Evolutionary conservation across 1,140 invertebrate genomes (phyloP).

Genomic region (Drosophila trapezifrons): DNA sequence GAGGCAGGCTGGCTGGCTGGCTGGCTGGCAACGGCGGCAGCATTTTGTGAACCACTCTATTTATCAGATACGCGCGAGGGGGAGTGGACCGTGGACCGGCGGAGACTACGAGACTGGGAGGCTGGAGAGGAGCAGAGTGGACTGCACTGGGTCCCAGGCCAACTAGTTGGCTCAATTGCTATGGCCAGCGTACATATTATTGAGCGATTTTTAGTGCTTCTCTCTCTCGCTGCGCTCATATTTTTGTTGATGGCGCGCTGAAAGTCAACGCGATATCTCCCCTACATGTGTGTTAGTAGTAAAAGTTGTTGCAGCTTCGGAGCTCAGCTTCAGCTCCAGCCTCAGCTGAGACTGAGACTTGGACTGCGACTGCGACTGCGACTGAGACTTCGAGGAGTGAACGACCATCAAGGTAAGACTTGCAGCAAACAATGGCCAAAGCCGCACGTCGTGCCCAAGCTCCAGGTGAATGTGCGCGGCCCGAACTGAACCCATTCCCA

Average conservation of each 20-base stretch:
- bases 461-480: conserved; percentile 75
- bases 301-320: conserved; percentile 72
- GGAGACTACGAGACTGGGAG: not conserved
- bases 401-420: conserved; percentile 81
- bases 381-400: conserved; percentile 52
- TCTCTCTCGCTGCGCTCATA: conserved; percentile 62
- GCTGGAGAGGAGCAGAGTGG: not conserved
- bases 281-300: conserved; percentile 77
- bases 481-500: conserved; percentile 32
- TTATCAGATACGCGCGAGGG: conserved; percentile 71
- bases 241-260: conserved; percentile 82
- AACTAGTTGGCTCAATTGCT: conserved; percentile 82
- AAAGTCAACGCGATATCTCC: conserved; percentile 63
- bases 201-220: conserved; percentile 78
- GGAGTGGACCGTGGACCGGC: conserved; percentile 10
- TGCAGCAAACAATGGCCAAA: conserved; percentile 78
- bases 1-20: not conserved
- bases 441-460: conserved; percentile 63
- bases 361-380: conserved; percentile 13
- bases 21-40: conserved; percentile 57
- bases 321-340: conserved; percentile 15
- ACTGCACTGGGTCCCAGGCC: conserved; percentile 34
- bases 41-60: conserved; percentile 83
- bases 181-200: conserved; percentile 81
- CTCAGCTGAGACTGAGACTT: conserved; percentile 1